Evolutionary conservation across 2,888 invertebrate genomes (phyloP).

Genomic region (Ellobium chinense): DNA sequence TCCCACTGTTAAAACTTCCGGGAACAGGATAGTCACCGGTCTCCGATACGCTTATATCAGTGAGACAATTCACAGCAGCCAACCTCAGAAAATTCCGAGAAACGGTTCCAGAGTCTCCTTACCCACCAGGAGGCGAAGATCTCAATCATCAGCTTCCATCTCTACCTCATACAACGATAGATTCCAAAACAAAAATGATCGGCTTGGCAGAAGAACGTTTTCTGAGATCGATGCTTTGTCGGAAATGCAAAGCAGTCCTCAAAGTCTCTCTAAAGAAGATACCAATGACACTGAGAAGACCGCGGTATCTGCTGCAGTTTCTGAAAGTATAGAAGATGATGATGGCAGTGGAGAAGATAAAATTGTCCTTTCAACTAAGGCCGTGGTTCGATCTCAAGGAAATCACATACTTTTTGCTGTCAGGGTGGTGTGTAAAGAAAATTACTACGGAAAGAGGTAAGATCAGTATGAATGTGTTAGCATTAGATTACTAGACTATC

Average conservation of each 20-base stretch:
- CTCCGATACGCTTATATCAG: background rate
- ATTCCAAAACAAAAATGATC: background rate
- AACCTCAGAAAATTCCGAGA: background rate
- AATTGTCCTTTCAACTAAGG: background rate
- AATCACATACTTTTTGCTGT: background rate
- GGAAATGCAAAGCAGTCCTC: background rate
- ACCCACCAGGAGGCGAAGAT: no score
- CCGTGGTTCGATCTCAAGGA: background rate
- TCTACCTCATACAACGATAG: no score
- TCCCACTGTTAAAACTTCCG: background rate
- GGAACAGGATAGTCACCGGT: background rate
- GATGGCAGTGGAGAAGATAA: background rate
- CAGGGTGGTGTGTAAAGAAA: background rate
- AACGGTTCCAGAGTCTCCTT: no score
- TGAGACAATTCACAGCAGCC: background rate
- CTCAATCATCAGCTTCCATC: no score
- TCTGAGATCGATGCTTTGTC: background rate
- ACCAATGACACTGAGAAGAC: background rate
- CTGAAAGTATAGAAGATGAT: background rate
- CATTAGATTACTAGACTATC: no score
- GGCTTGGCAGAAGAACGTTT: background rate
- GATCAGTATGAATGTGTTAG: no score
- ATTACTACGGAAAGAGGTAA: constrained; percentile 30
- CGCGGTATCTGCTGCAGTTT: background rate
- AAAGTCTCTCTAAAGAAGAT: background rate